Percentiles rank a stretch among this genome's conserved stretches.
Conservation (phyloP, 2,888 invertebrate genomes). For the Drosophila mulleri region DNA sequence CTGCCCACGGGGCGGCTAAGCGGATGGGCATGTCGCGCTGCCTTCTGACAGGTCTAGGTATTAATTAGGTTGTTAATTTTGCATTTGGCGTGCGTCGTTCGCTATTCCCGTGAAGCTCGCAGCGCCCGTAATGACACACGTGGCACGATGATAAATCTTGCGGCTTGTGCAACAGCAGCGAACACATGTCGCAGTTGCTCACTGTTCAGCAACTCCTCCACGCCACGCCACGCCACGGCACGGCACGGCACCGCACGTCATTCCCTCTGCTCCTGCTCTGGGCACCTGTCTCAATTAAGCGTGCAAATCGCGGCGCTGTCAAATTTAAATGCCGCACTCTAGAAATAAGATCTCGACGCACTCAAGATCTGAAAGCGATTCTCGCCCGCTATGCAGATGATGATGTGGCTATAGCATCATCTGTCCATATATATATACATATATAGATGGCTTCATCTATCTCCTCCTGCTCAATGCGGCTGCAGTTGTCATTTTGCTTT, state of each 20-base stretch:
- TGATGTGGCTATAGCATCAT: constrained; percentile 5
- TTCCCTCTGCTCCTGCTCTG: constrained; percentile 1
- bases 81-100: constrained; percentile 81
- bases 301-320: constrained; percentile 79
- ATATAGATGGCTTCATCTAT: constrained; percentile 33
- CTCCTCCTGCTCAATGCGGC: constrained; percentile 12
- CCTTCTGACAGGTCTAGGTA: constrained; percentile 69
- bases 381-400: constrained; percentile 26
- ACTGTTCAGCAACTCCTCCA: constrained; percentile 27
- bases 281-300: constrained; percentile 82
- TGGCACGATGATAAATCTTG: constrained; percentile 77
- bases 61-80: constrained; percentile 85
- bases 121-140: constrained; percentile 64
- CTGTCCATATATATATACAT: constrained; percentile 4
- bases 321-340: constrained; percentile 69
- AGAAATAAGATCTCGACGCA: constrained; percentile 45
- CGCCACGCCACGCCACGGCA: neutral
- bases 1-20: constrained; percentile 55
- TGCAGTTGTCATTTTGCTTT: constrained; percentile 32
- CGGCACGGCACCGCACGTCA: neutral
- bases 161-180: constrained; percentile 72
- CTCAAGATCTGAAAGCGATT: constrained; percentile 63
- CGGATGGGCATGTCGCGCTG: constrained; percentile 42
- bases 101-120: constrained; percentile 76
- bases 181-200: constrained; percentile 69